These are phyloP conservation scores for Pseudococcus viburni DNA, from an alignment of 2,888 invertebrate genomes.

Conservation along the genomic window DNA sequence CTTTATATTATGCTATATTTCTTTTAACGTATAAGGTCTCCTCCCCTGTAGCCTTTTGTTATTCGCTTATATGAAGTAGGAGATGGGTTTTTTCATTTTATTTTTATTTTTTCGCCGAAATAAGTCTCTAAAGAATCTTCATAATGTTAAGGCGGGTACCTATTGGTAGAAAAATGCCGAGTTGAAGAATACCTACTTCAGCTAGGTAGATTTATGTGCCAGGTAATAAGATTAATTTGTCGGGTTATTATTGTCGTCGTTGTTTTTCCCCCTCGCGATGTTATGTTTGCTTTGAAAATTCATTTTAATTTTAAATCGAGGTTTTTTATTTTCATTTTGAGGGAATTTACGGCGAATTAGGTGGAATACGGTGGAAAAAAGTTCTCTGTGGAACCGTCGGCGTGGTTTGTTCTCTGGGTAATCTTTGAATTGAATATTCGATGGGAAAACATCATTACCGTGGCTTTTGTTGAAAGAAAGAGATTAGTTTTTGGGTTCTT, in stretches of 20 bases:
- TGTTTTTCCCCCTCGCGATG: background rate
- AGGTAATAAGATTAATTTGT: background rate
- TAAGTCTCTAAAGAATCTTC: background rate
- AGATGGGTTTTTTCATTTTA: background rate
- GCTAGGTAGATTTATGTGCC: background rate
- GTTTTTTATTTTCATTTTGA: too few relatives aligned
- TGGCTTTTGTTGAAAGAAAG: too few relatives aligned
- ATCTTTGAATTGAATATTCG: too few relatives aligned
- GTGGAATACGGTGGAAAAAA: too few relatives aligned
- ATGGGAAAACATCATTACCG: too few relatives aligned
- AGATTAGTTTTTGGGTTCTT: too few relatives aligned
- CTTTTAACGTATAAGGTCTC: background rate
- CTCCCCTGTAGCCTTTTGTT: background rate
- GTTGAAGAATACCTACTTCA: background rate
- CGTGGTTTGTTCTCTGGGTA: too few relatives aligned
- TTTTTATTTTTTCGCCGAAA: background rate
- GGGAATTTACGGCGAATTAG: too few relatives aligned
- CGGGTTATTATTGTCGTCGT: background rate
- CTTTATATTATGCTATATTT: background rate
- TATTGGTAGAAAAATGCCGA: background rate
- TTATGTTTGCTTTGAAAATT: background rate
- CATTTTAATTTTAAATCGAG: background rate
- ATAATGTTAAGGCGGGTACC: background rate
- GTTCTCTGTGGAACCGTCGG: too few relatives aligned
- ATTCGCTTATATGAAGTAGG: background rate